Conservation (phyloP, 2,113 vertebrate species). For the Aptenodytes forsteri region DNA sequence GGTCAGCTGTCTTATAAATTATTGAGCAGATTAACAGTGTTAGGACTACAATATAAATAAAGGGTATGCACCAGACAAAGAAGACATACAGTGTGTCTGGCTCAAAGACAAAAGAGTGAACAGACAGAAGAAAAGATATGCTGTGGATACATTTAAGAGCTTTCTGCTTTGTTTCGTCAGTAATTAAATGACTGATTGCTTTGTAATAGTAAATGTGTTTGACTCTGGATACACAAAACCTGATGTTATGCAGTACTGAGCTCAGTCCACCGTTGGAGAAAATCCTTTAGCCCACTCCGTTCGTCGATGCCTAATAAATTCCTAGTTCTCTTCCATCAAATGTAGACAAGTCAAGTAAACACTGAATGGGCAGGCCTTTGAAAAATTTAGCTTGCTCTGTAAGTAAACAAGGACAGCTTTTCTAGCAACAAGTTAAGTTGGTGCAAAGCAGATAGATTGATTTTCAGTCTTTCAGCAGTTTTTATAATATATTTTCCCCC, state of each 20-base stretch:
- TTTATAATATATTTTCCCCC: neutral
- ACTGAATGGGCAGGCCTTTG: neutral
- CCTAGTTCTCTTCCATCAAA: neutral
- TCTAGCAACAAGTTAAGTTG: neutral
- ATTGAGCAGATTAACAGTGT: constrained; percentile 70
- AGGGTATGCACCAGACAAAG: constrained; percentile 5
- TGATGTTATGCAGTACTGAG: neutral
- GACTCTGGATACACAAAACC: neutral
- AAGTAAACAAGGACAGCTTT: neutral
- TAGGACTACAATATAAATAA: constrained; percentile 56
- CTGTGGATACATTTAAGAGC: neutral
- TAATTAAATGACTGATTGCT: constrained; percentile 41
- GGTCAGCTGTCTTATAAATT: constrained; percentile 75
- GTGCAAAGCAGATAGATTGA: neutral
- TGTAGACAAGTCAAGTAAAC: neutral
- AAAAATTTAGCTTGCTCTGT: neutral
- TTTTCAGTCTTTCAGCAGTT: neutral
- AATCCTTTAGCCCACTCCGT: neutral
- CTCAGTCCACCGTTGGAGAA: neutral
- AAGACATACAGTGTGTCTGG: neutral
- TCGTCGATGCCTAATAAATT: neutral
- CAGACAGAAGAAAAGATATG: neutral
- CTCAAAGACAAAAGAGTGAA: constrained; percentile 38
- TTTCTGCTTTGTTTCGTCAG: neutral
- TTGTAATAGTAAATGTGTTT: neutral